phyloP scores from a whole-genome alignment of 2,888 invertebrate genomes.

The Clepsis dumicolana region DNA sequence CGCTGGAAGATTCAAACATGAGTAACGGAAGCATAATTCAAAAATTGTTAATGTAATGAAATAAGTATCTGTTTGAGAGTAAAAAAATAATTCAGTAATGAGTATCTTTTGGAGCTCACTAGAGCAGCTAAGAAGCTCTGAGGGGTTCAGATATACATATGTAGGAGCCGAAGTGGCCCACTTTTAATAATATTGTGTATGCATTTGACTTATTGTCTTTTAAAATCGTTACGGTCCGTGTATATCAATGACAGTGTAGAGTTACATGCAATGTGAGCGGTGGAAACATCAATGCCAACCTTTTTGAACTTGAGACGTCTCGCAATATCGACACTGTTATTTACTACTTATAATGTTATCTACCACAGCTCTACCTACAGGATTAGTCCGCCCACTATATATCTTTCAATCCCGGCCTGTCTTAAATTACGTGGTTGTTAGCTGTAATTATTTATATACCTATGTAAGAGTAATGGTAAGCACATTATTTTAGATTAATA shows the following conservation, averaged over 20 bases:
- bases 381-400: neutral
- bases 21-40: too few relatives aligned
- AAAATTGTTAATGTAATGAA: too few relatives aligned
- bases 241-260: constrained; percentile 3
- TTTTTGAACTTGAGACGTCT: constrained; percentile 8
- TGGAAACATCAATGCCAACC: constrained; percentile 6
- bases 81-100: too few relatives aligned
- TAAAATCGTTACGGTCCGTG: neutral
- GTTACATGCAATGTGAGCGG: neutral
- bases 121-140: too few relatives aligned
- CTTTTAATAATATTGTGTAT: neutral
- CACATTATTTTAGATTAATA: neutral
- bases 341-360: constrained; percentile 1
- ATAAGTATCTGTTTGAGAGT: too few relatives aligned
- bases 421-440: neutral
- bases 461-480: too few relatives aligned
- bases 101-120: too few relatives aligned
- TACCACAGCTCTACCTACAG: neutral
- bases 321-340: neutral
- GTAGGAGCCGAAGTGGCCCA: neutral
- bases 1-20: neutral
- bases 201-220: neutral
- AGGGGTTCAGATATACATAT: too few relatives aligned
- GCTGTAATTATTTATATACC: neutral
- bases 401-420: neutral